Evolutionary conservation across 2,888 invertebrate genomes (phyloP).

Genomic region (Cerastoderma edule): DNA sequence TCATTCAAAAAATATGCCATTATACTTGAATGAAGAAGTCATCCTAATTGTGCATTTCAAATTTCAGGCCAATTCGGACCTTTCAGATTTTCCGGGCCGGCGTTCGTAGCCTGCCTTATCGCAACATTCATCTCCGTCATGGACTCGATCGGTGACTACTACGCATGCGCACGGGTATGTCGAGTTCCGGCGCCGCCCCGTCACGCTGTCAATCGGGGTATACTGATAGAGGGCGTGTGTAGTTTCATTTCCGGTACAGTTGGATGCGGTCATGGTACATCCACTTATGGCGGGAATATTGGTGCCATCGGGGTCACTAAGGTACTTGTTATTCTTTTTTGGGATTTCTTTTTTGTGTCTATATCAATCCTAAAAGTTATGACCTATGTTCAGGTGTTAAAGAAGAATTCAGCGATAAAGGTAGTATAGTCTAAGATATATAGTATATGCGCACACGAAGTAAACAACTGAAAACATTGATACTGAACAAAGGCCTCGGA

Average conservation of each 20-base stretch:
- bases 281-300: constrained; percentile 95
- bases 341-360: no score
- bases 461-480: no score
- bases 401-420: no score
- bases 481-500: no score
- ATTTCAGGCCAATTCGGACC: constrained; percentile 69
- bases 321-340: constrained; percentile 86
- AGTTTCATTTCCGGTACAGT: constrained; percentile 92
- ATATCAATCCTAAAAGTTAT: no score
- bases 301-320: constrained; percentile 94
- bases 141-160: constrained; percentile 90
- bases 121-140: constrained; percentile 71
- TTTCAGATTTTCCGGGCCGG: constrained; percentile 61
- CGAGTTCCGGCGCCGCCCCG: constrained; percentile 92
- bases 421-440: no score
- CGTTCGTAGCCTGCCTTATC: constrained; percentile 68
- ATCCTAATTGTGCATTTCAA: not conserved
- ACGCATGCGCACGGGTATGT: constrained; percentile 89
- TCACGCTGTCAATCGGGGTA: constrained; percentile 91
- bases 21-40: no score
- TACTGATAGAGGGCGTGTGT: constrained; percentile 90
- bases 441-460: no score
- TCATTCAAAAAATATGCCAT: no score
- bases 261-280: constrained; percentile 94
- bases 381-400: no score